Percentiles rank a stretch among this genome's conserved stretches.
phyloP scores from a whole-genome alignment of 2,888 invertebrate genomes.

The Chirona hameri region DNA sequence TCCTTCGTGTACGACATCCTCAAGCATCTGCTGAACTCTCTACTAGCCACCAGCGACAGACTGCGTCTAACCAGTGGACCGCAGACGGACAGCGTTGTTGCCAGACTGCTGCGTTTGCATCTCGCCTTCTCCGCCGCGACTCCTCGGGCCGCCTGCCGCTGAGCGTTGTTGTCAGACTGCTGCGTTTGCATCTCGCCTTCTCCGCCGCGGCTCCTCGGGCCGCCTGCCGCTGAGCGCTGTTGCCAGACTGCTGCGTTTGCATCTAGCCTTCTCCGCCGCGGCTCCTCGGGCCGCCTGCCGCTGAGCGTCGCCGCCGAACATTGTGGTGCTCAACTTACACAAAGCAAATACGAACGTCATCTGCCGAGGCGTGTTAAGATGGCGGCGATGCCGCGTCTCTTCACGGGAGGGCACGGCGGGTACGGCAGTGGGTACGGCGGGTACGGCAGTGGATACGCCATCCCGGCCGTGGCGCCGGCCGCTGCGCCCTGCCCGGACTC shows the following conservation, averaged over 20 bases:
- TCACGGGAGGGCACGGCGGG: background rate
- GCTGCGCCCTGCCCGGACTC: slow-evolving; percentile 31
- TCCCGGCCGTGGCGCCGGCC: slow-evolving; percentile 14
- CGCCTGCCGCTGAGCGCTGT: too few relatives aligned
- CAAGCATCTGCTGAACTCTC: background rate
- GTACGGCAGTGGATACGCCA: background rate
- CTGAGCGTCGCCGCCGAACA: too few relatives aligned
- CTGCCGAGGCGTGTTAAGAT: background rate
- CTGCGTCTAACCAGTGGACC: background rate
- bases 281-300: too few relatives aligned
- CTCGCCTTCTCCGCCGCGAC: background rate
- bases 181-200: background rate
- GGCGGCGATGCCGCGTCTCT: background rate
- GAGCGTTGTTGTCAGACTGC: background rate
- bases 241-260: background rate
- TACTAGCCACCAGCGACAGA: background rate
- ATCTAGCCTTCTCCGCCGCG: background rate
- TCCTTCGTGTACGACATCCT: background rate
- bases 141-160: too few relatives aligned
- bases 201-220: background rate
- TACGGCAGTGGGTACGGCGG: background rate
- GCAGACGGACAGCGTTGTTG: background rate
- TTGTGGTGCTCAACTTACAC: too few relatives aligned
- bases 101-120: background rate
- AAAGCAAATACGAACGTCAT: too few relatives aligned